Percentiles rank a stretch among this genome's conserved stretches.
phyloP scores from a whole-genome alignment of 2,797 vertebrate genomes.

The Sebastes wilsoni region DNA sequence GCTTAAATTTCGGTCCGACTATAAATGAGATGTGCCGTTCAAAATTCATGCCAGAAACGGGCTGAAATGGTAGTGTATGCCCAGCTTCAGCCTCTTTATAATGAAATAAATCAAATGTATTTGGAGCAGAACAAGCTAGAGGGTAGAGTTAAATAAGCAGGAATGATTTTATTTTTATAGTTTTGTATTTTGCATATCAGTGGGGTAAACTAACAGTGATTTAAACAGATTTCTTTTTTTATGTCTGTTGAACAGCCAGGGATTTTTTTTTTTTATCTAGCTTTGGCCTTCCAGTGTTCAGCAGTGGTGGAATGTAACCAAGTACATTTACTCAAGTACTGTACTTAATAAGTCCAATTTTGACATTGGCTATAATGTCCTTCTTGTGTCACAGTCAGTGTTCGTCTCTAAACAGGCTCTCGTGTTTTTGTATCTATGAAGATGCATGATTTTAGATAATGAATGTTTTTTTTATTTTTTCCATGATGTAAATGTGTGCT shows the following conservation, averaged over 20 bases:
- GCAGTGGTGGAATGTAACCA: not conserved
- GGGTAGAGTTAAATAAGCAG: not conserved
- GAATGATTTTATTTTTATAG: not conserved
- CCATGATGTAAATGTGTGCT: not conserved
- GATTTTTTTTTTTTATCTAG: not conserved
- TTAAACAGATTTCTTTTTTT: not conserved
- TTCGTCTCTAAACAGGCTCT: not conserved
- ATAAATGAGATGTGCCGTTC: no score
- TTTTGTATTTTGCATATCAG: not conserved
- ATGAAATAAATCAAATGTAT: not conserved
- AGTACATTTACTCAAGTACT: not conserved
- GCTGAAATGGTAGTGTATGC: no score
- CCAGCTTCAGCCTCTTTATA: not conserved
- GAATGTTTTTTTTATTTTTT: not conserved
- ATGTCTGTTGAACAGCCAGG: not conserved
- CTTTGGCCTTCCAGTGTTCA: not conserved
- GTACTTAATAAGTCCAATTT: not conserved
- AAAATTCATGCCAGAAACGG: no score
- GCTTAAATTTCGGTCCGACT: no score
- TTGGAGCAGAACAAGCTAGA: not conserved
- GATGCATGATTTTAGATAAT: not conserved
- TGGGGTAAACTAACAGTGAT: not conserved
- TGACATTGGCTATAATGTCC: not conserved
- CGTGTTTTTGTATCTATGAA: not conserved
- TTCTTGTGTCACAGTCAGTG: not conserved